phyloP scores from a whole-genome alignment of 2,888 invertebrate species.

The Drosophila merina region DNA sequence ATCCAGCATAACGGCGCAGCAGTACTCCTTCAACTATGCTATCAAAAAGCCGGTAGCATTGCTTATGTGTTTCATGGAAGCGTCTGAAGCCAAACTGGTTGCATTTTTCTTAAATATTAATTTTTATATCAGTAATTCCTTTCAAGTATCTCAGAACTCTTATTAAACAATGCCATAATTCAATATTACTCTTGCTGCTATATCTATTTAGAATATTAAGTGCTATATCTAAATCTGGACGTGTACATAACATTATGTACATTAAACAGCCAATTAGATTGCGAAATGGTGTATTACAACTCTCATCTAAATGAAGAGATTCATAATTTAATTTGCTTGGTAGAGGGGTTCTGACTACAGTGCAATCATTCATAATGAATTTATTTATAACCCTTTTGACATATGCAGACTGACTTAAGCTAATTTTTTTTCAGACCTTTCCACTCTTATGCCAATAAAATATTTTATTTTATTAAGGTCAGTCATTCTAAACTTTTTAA shows the following conservation, averaged over 20 bases:
- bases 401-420: slow-evolving; percentile 1
- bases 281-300: too few species aligned
- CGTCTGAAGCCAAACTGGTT: not conserved
- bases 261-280: too few species aligned
- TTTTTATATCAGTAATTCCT: slow-evolving; percentile 17
- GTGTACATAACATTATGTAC: too few species aligned
- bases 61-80: too few species aligned
- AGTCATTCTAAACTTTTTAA: slow-evolving; percentile 6
- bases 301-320: too few species aligned
- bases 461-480: not conserved
- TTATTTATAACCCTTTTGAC: slow-evolving; percentile 1
- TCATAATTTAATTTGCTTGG: slow-evolving; percentile 1
- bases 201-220: slow-evolving; percentile 46
- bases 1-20: too few species aligned
- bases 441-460: slow-evolving; percentile 8
- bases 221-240: slow-evolving; percentile 8
- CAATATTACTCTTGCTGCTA: slow-evolving; percentile 40
- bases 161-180: slow-evolving; percentile 45
- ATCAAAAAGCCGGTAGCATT: too few species aligned
- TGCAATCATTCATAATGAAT: not conserved
- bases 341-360: not conserved
- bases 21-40: too few species aligned
- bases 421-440: not conserved
- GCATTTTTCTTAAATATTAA: slow-evolving; percentile 10
- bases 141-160: slow-evolving; percentile 32